A percentile compares a stretch with the other conserved stretches of the same genome.
These are phyloP conservation scores for Semotilus atromaculatus DNA, from an alignment of 2,797 vertebrate species.

Conservation along the genomic window DNA sequence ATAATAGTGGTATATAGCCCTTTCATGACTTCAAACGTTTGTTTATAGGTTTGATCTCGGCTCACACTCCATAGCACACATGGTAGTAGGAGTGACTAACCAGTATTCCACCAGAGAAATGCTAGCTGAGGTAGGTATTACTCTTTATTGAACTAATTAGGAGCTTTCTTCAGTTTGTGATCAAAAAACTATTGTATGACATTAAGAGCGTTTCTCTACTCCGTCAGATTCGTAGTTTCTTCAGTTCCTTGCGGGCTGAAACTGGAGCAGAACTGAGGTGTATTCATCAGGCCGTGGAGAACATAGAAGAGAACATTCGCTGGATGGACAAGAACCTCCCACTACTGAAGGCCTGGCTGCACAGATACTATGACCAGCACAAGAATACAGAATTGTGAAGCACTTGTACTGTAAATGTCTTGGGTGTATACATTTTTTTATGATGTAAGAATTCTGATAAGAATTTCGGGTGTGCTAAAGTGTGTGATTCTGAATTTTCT, in stretches of 20 bases:
- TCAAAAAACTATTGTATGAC: not conserved
- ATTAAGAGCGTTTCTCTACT: not conserved
- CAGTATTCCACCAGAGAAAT: constrained; percentile 85
- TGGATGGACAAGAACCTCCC: constrained; percentile 88
- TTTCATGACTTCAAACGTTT: not conserved
- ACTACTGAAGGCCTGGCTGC: constrained; percentile 81
- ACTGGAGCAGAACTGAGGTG: constrained; percentile 83
- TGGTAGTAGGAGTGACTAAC: constrained; percentile 83
- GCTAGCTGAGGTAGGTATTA: constrained; percentile 81
- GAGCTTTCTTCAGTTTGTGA: not conserved
- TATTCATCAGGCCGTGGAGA: constrained; percentile 86
- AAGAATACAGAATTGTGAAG: constrained; percentile 44
- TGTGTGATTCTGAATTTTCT: constrained; percentile 7
- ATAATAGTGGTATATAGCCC: not conserved
- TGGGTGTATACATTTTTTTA: not conserved
- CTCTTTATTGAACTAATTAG: not conserved
- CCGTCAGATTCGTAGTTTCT: constrained; percentile 83
- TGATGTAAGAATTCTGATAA: not conserved
- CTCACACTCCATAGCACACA: constrained; percentile 73
- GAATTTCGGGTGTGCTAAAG: not conserved
- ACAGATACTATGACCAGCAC: constrained; percentile 42
- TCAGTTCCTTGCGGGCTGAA: constrained; percentile 80
- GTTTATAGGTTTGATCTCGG: constrained; percentile 87
- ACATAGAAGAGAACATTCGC: constrained; percentile 87
- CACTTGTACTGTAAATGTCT: not conserved